phyloP scores from a whole-genome alignment of 64 coral and sea anemone species.

The Actinia tenebrosa region DNA sequence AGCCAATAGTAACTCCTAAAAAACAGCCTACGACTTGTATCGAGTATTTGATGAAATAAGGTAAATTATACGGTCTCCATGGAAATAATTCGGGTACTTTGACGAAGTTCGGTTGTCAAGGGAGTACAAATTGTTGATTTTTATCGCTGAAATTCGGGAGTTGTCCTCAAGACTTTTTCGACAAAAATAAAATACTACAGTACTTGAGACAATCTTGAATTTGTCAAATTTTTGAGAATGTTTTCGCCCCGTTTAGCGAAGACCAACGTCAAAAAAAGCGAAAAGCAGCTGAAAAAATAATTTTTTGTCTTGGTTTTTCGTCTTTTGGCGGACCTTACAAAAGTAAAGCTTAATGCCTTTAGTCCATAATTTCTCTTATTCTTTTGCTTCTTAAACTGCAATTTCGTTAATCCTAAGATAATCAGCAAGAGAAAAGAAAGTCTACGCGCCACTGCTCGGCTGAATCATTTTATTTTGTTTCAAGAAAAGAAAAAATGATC shows the following conservation, averaged over 20 bases:
- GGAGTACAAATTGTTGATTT: neutral
- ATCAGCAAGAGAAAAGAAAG: neutral
- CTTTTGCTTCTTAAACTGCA: neutral
- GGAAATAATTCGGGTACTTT: neutral
- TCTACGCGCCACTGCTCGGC: neutral
- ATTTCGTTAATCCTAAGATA: neutral
- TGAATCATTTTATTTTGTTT: neutral
- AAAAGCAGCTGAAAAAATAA: conserved; percentile 12
- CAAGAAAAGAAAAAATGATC: neutral
- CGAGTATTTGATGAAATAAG: neutral
- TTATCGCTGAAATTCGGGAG: neutral
- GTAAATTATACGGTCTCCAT: conserved; percentile 18
- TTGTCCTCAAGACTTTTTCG: neutral
- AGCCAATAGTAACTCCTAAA: neutral
- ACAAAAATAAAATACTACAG: neutral
- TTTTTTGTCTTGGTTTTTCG: neutral
- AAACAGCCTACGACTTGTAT: neutral
- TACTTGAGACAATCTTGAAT: neutral
- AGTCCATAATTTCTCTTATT: neutral
- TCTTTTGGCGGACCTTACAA: neutral
- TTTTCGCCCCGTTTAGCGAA: neutral
- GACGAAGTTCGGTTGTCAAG: conserved; percentile 19
- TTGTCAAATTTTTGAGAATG: neutral
- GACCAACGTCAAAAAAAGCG: neutral
- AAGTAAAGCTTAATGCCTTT: neutral